These are phyloP conservation scores for Anadara kagoshimensis DNA, from an alignment of 1,140 invertebrate genomes.

Conservation along the genomic window DNA sequence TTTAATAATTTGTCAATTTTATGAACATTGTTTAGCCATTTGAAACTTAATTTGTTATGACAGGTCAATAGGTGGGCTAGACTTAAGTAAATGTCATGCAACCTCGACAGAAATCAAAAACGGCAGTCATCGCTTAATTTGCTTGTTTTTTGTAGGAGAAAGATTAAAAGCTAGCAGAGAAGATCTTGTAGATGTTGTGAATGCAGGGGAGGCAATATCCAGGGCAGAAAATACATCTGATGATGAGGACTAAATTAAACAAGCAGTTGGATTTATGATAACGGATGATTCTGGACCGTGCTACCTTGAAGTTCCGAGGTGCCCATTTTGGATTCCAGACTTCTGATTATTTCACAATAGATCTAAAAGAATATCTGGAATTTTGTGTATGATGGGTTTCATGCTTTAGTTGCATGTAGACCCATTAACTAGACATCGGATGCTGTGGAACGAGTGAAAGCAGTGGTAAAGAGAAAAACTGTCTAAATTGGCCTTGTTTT, in stretches of 20 bases:
- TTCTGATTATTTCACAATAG: too few species aligned
- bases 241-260: constrained; percentile 36
- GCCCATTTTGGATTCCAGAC: too few species aligned
- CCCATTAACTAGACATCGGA: too few species aligned
- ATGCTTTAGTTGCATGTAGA: too few species aligned
- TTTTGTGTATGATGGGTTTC: too few species aligned
- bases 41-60: background rate
- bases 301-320: too few species aligned
- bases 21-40: background rate
- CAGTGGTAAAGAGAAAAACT: too few species aligned
- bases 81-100: background rate
- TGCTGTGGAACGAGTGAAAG: too few species aligned
- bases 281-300: too few species aligned
- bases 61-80: background rate
- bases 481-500: too few species aligned
- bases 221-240: constrained; percentile 23
- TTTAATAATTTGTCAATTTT: background rate
- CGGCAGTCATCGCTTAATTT: background rate
- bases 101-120: background rate
- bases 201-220: constrained; percentile 41
- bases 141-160: constrained; percentile 51
- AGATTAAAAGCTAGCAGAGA: constrained; percentile 57
- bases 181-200: constrained; percentile 60
- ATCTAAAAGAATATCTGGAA: too few species aligned
- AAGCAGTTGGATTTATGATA: too few species aligned